These are phyloP conservation scores for Herpetotheres cachinnans DNA, from an alignment of 2,113 vertebrate species.

Conservation along the genomic window DNA sequence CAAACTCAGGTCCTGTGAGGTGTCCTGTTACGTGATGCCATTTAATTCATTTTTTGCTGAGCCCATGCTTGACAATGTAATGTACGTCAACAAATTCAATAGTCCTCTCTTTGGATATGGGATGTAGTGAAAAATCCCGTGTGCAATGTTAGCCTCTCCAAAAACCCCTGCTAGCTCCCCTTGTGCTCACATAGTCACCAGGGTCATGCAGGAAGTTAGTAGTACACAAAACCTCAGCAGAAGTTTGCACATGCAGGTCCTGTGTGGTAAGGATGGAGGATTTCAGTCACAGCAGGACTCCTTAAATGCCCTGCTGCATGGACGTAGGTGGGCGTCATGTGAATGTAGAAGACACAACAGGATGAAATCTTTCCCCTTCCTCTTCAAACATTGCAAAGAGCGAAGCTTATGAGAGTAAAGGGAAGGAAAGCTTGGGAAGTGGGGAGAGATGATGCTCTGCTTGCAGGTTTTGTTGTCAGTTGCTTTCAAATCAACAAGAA, in stretches of 20 bases:
- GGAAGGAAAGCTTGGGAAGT: neutral
- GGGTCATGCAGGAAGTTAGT: neutral
- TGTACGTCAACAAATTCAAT: neutral
- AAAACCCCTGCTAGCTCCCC: neutral
- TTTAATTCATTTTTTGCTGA: neutral
- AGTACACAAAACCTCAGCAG: neutral
- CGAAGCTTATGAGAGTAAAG: neutral
- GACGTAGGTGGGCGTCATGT: neutral
- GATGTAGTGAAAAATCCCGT: neutral
- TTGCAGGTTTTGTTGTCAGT: neutral
- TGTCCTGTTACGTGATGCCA: neutral
- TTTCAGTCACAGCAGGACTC: neutral
- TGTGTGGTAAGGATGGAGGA: neutral
- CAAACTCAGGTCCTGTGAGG: neutral
- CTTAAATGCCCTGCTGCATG: neutral
- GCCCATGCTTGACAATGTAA: neutral
- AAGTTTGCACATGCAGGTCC: neutral
- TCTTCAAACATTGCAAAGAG: neutral
- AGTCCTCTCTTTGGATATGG: neutral
- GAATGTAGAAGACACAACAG: neutral
- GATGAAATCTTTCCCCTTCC: neutral
- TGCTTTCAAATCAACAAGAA: neutral
- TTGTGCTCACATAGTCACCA: neutral
- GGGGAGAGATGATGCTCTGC: neutral
- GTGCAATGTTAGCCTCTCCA: neutral